These are phyloP conservation scores for Platygyra sinensis DNA, from an alignment of 64 coral and sea anemone species.

Conservation along the genomic window DNA sequence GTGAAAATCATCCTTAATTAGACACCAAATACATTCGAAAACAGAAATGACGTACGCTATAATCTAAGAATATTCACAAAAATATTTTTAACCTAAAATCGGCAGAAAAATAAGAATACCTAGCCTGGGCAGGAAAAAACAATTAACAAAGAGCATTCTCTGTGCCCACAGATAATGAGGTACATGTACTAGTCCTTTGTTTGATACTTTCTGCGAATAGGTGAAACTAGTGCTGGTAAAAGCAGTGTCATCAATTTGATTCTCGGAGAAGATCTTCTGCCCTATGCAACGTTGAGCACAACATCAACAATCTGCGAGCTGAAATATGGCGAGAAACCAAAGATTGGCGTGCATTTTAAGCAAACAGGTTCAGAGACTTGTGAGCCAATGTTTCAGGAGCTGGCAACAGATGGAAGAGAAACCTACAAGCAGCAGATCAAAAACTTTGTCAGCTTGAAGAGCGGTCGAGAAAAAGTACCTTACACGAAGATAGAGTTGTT, in stretches of 20 bases:
- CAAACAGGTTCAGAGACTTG: not conserved
- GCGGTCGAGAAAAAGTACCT: not conserved
- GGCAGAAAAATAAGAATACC: no score
- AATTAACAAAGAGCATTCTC: no score
- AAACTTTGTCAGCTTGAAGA: not conserved
- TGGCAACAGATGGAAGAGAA: not conserved
- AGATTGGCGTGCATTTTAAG: conserved; percentile 4
- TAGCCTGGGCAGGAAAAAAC: no score
- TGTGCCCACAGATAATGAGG: not conserved
- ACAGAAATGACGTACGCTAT: no score
- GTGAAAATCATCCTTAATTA: no score
- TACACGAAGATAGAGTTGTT: conserved; percentile 53
- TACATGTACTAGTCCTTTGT: not conserved
- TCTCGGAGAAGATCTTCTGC: conserved; percentile 5
- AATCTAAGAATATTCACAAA: no score
- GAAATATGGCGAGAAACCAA: not conserved
- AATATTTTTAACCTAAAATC: no score
- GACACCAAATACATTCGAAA: no score
- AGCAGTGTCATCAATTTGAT: conserved; percentile 30
- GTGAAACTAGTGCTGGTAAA: conserved; percentile 23
- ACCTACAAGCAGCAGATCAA: conserved; percentile 3
- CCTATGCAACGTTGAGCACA: not conserved
- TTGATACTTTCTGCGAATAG: not conserved
- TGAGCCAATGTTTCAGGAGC: not conserved
- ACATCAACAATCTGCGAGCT: conserved; percentile 16